A percentile compares a stretch with the other conserved stretches of the same genome.
Conservation (phyloP, 35 echinoderm and acorn worm genomes). For the Acanthaster planci region DNA sequence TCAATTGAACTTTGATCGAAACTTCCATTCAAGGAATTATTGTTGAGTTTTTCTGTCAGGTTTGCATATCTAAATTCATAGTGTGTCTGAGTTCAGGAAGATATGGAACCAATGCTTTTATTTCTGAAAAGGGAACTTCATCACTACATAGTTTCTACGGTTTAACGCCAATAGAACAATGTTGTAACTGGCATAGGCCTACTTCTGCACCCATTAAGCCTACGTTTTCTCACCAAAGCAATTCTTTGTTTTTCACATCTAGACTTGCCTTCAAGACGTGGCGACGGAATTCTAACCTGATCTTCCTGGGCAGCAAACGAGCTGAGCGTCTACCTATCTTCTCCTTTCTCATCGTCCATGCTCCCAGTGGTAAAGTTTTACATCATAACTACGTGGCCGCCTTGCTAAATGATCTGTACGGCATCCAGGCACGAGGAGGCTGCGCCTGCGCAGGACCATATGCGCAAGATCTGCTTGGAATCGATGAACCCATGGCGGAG, state of each 20-base stretch:
- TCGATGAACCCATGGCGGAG: slow-evolving; percentile 77
- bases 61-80: no score
- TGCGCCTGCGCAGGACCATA: slow-evolving; percentile 98
- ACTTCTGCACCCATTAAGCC: slow-evolving; percentile 1
- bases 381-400: slow-evolving; percentile 95
- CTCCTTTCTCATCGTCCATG: slow-evolving; percentile 84
- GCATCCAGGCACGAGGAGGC: slow-evolving; percentile 90
- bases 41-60: no score
- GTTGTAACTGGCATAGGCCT: no score
- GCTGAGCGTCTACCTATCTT: slow-evolving; percentile 86
- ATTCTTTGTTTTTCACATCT: neutral
- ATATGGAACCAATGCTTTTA: no score
- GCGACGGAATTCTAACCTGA: slow-evolving; percentile 63
- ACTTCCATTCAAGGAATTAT: no score
- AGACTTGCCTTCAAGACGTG: slow-evolving; percentile 83
- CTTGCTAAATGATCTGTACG: slow-evolving; percentile 93
- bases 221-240: neutral
- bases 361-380: slow-evolving; percentile 77
- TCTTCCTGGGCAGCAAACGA: slow-evolving; percentile 68
- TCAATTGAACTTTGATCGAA: no score
- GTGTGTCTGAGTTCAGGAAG: no score
- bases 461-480: slow-evolving; percentile 92
- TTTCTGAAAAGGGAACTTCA: no score
- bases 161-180: no score
- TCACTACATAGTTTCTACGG: no score